Conservation (phyloP, 2,113 vertebrate genomes). For the Varanus salvator region DNA sequence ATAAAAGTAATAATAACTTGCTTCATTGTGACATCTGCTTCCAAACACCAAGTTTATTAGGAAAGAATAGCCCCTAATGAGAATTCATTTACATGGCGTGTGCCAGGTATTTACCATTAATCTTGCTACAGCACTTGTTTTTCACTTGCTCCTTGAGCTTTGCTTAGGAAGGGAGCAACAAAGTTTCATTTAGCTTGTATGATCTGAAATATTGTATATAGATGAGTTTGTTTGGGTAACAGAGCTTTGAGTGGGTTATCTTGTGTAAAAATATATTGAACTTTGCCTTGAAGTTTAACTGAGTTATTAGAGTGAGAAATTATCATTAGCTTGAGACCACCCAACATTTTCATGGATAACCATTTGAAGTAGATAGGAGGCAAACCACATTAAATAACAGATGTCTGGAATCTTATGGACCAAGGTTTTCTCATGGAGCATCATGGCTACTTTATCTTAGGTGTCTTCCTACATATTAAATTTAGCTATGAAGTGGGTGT, state of each 20-base stretch:
- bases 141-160: background rate
- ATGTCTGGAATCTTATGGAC: too few species aligned
- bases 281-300: background rate
- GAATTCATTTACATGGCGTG: background rate
- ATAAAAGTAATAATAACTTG: background rate
- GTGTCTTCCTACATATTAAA: too few species aligned
- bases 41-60: background rate
- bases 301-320: background rate
- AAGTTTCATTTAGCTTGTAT: background rate
- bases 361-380: background rate
- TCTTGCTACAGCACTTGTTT: background rate
- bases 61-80: slow-evolving; percentile 10
- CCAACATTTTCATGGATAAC: background rate
- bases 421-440: too few species aligned
- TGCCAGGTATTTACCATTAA: slow-evolving; percentile 18
- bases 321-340: background rate
- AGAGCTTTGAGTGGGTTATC: background rate
- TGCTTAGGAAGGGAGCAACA: background rate
- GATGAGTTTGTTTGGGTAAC: background rate
- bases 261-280: background rate
- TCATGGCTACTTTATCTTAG: too few species aligned
- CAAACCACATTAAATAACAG: background rate
- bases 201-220: background rate
- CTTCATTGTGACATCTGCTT: background rate
- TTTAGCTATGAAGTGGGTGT: too few species aligned